A percentile compares a stretch with the other conserved stretches of the same genome.
Conservation (phyloP, 2,113 vertebrate species). For the Hemicordylus capensis region DNA sequence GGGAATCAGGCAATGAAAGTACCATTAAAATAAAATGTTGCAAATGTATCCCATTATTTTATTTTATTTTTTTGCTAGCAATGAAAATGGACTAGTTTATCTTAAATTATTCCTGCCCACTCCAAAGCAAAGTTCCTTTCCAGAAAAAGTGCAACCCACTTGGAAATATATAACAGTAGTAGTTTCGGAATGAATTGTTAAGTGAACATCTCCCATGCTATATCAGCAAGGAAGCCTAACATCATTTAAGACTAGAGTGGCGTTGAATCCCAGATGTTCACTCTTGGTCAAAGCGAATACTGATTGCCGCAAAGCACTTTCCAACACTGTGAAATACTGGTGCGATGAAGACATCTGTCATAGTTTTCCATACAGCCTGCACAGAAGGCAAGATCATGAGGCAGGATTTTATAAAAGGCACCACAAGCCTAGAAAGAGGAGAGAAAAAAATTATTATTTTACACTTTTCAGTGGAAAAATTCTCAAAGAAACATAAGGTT, state of each 20-base stretch:
- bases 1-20: conserved; percentile 15
- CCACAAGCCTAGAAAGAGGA: conserved; percentile 82
- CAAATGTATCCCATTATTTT: neutral
- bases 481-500: too few species aligned
- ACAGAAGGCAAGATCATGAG: conserved; percentile 86
- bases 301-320: conserved; percentile 81
- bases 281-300: conserved; percentile 73
- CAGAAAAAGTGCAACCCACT: conserved; percentile 54
- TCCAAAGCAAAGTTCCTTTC: conserved; percentile 53
- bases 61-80: neutral
- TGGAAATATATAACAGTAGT: conserved; percentile 28
- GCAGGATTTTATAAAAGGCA: conserved; percentile 87
- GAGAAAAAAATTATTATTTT: conserved; percentile 22
- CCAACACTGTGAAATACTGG: conserved; percentile 84
- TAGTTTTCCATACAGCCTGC: conserved; percentile 85
- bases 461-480: too few species aligned
- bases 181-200: conserved; percentile 63
- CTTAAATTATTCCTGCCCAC: conserved; percentile 23
- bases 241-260: conserved; percentile 51
- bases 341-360: conserved; percentile 80
- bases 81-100: conserved; percentile 44
- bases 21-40: conserved; percentile 68
- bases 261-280: conserved; percentile 45
- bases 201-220: conserved; percentile 39
- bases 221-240: conserved; percentile 55